Conservation (phyloP, 2,797 vertebrate genomes). For the Thunnus albacares region DNA sequence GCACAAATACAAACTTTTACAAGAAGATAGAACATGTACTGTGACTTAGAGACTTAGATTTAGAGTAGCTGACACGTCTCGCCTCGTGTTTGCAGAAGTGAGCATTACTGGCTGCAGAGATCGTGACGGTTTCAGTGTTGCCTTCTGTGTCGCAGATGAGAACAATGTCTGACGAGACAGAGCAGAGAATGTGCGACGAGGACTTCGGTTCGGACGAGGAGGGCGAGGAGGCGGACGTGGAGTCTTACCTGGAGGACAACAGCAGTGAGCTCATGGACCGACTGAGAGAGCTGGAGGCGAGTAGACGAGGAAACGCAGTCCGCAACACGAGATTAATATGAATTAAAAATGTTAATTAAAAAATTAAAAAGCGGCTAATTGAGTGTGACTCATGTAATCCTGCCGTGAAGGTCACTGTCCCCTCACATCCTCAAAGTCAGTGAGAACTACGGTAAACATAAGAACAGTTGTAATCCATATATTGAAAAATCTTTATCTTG, state of each 20-base stretch:
- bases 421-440: background rate
- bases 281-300: slow-evolving; percentile 93
- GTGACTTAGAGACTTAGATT: background rate
- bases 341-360: background rate
- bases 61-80: background rate
- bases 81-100: background rate
- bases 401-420: background rate
- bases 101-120: background rate
- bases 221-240: slow-evolving; percentile 83
- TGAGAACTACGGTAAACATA: background rate
- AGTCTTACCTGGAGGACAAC: slow-evolving; percentile 87
- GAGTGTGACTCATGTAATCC: background rate
- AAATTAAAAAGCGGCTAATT: background rate
- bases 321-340: no score
- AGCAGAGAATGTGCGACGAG: slow-evolving; percentile 85
- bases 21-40: background rate
- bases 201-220: slow-evolving; percentile 84
- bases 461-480: background rate
- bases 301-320: background rate
- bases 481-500: no score
- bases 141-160: slow-evolving; percentile 73
- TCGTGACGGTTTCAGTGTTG: background rate
- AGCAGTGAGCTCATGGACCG: slow-evolving; percentile 94
- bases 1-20: background rate
- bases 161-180: slow-evolving; percentile 90